phyloP scores from a whole-genome alignment of 2,797 vertebrate genomes.

The Tauraco hartlaubi region DNA sequence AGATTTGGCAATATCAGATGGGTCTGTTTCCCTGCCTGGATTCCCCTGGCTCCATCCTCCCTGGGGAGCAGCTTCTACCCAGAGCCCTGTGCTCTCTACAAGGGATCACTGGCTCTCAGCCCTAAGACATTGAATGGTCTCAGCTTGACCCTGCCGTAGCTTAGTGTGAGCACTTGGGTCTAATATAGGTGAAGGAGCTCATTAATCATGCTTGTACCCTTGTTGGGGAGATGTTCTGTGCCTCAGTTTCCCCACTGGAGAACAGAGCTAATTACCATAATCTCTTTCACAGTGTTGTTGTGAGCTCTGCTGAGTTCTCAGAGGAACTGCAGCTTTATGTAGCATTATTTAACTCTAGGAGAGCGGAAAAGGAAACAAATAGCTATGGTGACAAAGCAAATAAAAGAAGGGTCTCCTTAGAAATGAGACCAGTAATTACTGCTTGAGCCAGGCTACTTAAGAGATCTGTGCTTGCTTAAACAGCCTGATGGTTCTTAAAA shows the following conservation, averaged over 20 bases:
- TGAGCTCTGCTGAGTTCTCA: not conserved
- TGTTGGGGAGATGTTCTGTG: not conserved
- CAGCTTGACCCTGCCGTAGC: not conserved
- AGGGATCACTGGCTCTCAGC: not conserved
- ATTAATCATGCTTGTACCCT: not conserved
- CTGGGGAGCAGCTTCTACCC: not conserved
- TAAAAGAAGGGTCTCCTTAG: conserved; percentile 50
- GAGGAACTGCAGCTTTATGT: not conserved
- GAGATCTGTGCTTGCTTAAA: not conserved
- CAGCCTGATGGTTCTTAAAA: not conserved
- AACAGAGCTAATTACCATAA: not conserved
- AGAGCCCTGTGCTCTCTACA: not conserved
- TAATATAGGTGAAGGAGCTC: not conserved
- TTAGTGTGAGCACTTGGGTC: not conserved
- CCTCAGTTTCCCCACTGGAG: not conserved
- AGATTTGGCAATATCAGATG: rapidly evolving
- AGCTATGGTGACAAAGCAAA: conserved; percentile 45
- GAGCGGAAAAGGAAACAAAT: conserved; percentile 26
- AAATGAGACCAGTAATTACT: conserved; percentile 7
- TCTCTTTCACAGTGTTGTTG: not conserved
- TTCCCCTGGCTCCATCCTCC: not conserved
- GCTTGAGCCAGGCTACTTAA: conserved; percentile 26
- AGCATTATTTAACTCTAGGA: not conserved
- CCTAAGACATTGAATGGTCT: not conserved
- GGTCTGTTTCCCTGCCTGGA: not conserved